Percentiles rank a stretch among this genome's conserved stretches.
Conservation (phyloP, 1,140 invertebrate genomes). For the Cydia pomonella region DNA sequence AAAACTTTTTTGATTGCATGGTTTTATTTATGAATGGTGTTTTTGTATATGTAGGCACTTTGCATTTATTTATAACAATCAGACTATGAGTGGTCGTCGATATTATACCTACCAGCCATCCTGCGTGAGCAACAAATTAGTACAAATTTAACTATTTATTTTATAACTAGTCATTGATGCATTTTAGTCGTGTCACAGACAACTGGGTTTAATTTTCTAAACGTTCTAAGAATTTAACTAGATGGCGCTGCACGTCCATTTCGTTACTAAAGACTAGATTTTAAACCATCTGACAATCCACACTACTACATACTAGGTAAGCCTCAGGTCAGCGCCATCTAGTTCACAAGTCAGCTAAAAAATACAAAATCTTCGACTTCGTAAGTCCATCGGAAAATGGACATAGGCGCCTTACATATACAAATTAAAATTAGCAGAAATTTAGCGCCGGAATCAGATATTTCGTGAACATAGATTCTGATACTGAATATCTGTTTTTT, state of each 20-base stretch:
- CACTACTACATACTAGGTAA: too few species aligned
- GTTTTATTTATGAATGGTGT: background rate
- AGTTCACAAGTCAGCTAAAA: background rate
- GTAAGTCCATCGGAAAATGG: background rate
- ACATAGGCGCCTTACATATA: too few species aligned
- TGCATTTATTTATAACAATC: background rate
- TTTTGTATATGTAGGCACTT: background rate
- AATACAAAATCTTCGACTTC: background rate
- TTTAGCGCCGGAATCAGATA: too few species aligned
- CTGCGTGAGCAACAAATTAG: background rate
- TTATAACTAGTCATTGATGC: slow-evolving; percentile 9
- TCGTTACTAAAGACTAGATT: background rate
- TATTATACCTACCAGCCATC: background rate
- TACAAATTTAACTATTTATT: background rate
- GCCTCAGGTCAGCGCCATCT: too few species aligned
- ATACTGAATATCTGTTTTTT: too few species aligned
- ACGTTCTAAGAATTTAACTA: background rate
- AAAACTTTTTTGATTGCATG: too few species aligned
- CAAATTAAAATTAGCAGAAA: too few species aligned
- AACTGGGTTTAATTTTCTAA: background rate
- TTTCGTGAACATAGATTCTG: too few species aligned
- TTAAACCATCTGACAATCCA: background rate
- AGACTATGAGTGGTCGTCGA: background rate
- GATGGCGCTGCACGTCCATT: background rate
- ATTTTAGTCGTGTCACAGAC: background rate